These are phyloP conservation scores for Siphamia tubifer DNA, from an alignment of 2,113 vertebrate genomes.

Conservation along the genomic window DNA sequence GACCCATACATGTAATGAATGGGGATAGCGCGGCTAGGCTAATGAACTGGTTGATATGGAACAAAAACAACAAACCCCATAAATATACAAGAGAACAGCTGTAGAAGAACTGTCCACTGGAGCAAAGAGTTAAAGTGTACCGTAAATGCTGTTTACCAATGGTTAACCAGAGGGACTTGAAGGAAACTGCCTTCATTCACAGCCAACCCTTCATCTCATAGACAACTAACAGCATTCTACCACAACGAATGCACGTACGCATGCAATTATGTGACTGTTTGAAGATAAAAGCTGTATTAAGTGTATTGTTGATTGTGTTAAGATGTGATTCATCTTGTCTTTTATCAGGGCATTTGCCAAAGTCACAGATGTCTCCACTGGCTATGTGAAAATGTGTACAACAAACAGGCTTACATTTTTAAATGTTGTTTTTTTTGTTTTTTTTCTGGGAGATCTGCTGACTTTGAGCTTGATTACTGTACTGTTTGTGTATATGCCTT, in stretches of 20 bases:
- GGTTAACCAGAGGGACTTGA: too few relatives aligned
- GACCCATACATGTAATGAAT: too few relatives aligned
- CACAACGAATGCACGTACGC: constrained; percentile 12
- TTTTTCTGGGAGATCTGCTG: constrained; percentile 40
- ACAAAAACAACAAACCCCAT: too few relatives aligned
- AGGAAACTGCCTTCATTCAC: too few relatives aligned
- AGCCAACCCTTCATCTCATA: not conserved
- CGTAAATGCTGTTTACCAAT: too few relatives aligned
- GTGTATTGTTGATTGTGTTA: constrained; percentile 9
- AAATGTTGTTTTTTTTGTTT: not conserved
- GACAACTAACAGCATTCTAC: not conserved
- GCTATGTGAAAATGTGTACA: not conserved
- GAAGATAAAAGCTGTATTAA: not conserved
- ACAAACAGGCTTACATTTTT: not conserved
- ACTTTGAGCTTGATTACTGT: constrained; percentile 51
- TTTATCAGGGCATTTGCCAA: constrained; percentile 56
- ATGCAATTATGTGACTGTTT: constrained; percentile 9
- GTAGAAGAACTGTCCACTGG: too few relatives aligned
- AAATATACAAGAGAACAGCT: too few relatives aligned
- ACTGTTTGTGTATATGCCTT: constrained; percentile 29
- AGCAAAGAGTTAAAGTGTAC: too few relatives aligned
- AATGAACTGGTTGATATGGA: too few relatives aligned
- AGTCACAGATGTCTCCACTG: constrained; percentile 51
- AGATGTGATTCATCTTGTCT: constrained; percentile 39
- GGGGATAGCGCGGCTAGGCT: too few relatives aligned